These are phyloP conservation scores for Hyalella azteca DNA, from an alignment of 2,888 invertebrate species.

Conservation along the genomic window DNA sequence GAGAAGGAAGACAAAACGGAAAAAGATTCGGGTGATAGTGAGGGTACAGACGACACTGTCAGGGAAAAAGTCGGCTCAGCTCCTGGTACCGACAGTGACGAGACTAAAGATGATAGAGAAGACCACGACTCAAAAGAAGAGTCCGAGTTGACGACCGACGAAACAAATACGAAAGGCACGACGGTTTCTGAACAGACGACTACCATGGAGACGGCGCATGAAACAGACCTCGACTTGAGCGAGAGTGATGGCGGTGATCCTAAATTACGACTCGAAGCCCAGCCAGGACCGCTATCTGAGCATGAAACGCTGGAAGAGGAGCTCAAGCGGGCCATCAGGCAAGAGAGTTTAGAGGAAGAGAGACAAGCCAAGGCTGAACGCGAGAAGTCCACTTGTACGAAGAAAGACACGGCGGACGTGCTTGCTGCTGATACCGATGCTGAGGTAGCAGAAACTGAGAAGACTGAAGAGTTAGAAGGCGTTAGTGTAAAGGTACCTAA, in stretches of 20 bases:
- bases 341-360: constrained; percentile 20
- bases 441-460: too few relatives aligned
- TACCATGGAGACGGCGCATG: background rate
- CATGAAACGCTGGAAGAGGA: constrained; percentile 17
- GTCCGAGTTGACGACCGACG: background rate
- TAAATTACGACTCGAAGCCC: background rate
- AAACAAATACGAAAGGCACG: background rate
- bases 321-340: constrained; percentile 2
- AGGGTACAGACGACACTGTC: constrained; percentile 50
- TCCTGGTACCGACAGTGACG: constrained; percentile 26
- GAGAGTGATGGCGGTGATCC: constrained; percentile 35
- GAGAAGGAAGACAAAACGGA: constrained; percentile 44
- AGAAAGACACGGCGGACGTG: background rate
- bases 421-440: too few relatives aligned
- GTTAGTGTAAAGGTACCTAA: too few relatives aligned
- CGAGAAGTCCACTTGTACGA: background rate
- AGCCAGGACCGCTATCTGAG: background rate
- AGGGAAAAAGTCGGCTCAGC: constrained; percentile 40
- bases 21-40: constrained; percentile 51
- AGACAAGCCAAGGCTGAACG: background rate
- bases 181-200: constrained; percentile 1
- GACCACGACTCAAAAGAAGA: constrained; percentile 47
- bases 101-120: constrained; percentile 25
- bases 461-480: too few relatives aligned
- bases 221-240: constrained; percentile 34